phyloP scores from a whole-genome alignment of 2,888 invertebrate genomes.

The Venusia cambrica region DNA sequence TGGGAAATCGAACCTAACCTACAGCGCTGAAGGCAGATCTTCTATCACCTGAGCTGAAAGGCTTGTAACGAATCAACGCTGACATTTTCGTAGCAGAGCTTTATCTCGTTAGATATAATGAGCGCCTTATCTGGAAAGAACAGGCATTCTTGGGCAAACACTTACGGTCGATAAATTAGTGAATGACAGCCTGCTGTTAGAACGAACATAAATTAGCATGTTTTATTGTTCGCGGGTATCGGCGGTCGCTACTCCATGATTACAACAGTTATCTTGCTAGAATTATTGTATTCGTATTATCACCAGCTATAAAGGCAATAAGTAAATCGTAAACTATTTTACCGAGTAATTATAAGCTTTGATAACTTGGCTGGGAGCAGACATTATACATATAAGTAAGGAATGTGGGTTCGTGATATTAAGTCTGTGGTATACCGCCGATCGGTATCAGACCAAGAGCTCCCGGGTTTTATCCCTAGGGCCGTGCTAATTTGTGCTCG shows the following conservation, averaged over 20 bases:
- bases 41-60: too few species aligned
- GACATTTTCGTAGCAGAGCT: conserved; percentile 48
- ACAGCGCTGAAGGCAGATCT: too few species aligned
- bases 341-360: too few species aligned
- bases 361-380: too few species aligned
- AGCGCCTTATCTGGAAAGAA: conserved; percentile 67
- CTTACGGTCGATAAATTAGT: conserved; percentile 40
- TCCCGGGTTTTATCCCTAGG: too few species aligned
- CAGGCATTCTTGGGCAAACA: conserved; percentile 61
- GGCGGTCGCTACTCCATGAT: conserved; percentile 19
- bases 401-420: not conserved
- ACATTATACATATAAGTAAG: too few species aligned
- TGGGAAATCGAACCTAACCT: too few species aligned
- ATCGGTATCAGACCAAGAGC: too few species aligned
- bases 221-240: conserved; percentile 21
- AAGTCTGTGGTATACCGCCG: not conserved
- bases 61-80: conserved; percentile 32
- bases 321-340: too few species aligned
- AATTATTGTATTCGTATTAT: conserved; percentile 9
- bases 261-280: conserved; percentile 15
- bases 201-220: conserved; percentile 26
- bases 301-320: not conserved
- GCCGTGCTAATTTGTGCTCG: too few species aligned
- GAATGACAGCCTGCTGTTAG: conserved; percentile 35
- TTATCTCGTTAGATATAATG: conserved; percentile 68